Evolutionary conservation across 2,888 invertebrate genomes (phyloP).

Genomic region (Oxycera nigricornis): DNA sequence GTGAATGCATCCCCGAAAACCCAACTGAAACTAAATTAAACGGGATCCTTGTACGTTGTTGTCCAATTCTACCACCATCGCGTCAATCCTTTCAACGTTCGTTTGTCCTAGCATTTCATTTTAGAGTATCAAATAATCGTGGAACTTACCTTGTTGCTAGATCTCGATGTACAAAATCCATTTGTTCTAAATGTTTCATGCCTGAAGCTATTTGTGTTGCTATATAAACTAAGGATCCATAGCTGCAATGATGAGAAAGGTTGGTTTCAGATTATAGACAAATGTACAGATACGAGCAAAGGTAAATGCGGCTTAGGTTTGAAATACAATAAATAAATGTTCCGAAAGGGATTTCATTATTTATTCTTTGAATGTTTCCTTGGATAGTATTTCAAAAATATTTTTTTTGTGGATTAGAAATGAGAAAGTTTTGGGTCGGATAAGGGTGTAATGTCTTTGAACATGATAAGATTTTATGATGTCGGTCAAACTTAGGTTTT

Average conservation of each 20-base stretch:
- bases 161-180: slow-evolving; percentile 86
- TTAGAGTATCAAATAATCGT: not conserved
- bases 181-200: slow-evolving; percentile 87
- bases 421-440: too few relatives aligned
- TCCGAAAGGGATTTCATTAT: too few relatives aligned
- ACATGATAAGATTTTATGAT: too few relatives aligned
- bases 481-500: too few relatives aligned
- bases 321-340: not conserved
- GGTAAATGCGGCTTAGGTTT: not conserved
- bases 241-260: slow-evolving; percentile 65
- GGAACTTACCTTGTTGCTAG: slow-evolving; percentile 76
- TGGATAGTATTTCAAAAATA: not conserved
- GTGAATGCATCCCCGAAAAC: not conserved
- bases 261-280: not conserved
- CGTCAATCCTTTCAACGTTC: too few relatives aligned
- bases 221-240: slow-evolving; percentile 84
- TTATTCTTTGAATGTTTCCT: not conserved
- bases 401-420: too few relatives aligned
- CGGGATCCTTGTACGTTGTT: too few relatives aligned
- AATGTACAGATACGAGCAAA: not conserved
- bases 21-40: not conserved
- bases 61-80: too few relatives aligned
- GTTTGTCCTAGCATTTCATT: not conserved
- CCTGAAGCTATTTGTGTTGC: slow-evolving; percentile 88
- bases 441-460: too few relatives aligned